These are phyloP conservation scores for Bradypodion ventrale DNA, from an alignment of 2,797 vertebrate genomes.

Conservation along the genomic window DNA sequence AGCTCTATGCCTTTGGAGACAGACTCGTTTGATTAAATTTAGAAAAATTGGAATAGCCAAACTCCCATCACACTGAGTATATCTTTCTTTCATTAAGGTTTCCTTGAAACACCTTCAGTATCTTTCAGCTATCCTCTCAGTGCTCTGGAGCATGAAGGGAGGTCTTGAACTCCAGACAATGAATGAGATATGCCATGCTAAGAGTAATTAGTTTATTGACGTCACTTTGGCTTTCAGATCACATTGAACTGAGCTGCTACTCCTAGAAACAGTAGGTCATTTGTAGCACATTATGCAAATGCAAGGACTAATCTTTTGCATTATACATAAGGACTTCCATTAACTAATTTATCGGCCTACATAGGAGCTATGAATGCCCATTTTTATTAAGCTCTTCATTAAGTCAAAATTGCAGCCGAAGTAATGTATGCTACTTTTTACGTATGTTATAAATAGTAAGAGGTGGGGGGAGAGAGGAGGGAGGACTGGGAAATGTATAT, in stretches of 20 bases:
- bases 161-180: constrained; percentile 66
- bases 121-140: constrained; percentile 61
- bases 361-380: constrained; percentile 72
- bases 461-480: background rate
- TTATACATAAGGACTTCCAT: constrained; percentile 78
- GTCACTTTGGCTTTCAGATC: constrained; percentile 70
- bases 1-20: background rate
- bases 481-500: background rate
- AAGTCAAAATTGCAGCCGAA: constrained; percentile 69
- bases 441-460: constrained; percentile 59
- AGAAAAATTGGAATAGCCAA: background rate
- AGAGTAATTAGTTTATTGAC: constrained; percentile 71
- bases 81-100: constrained; percentile 28
- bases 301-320: constrained; percentile 77
- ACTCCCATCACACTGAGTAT: background rate
- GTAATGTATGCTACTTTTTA: constrained; percentile 55
- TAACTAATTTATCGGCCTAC: constrained; percentile 78
- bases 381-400: constrained; percentile 80
- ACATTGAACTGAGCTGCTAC: constrained; percentile 67
- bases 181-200: constrained; percentile 67
- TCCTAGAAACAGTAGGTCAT: constrained; percentile 73
- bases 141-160: constrained; percentile 31
- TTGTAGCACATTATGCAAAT: constrained; percentile 79
- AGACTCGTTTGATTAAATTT: constrained; percentile 7
- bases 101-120: constrained; percentile 52